Evolutionary conservation across 1,140 invertebrate genomes (phyloP).

Genomic region (Stenopsyche tienmushanensis): DNA sequence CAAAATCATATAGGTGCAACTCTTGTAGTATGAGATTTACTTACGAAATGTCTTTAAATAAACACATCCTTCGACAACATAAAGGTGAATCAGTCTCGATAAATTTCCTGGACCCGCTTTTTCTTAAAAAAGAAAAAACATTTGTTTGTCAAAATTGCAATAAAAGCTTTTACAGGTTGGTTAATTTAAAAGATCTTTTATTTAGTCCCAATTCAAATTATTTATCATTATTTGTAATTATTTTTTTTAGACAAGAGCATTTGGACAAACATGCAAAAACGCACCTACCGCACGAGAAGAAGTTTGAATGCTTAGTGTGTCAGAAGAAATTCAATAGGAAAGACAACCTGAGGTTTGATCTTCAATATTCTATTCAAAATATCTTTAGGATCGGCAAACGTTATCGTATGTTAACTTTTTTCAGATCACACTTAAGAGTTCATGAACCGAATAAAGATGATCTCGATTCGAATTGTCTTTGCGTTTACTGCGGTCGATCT

Average conservation of each 20-base stretch:
- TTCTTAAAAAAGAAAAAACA: slow-evolving; percentile 43
- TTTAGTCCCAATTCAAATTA: neutral
- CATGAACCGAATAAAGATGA: slow-evolving; percentile 45
- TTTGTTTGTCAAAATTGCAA: slow-evolving; percentile 54
- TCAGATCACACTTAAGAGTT: slow-evolving; percentile 49
- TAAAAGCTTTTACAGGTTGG: slow-evolving; percentile 54
- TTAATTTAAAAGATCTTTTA: neutral
- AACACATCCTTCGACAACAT: slow-evolving; percentile 50
- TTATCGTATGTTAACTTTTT: too few relatives aligned
- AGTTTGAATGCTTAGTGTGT: slow-evolving; percentile 56
- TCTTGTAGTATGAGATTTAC: slow-evolving; percentile 50
- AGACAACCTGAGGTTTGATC: slow-evolving; percentile 49
- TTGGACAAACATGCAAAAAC: slow-evolving; percentile 54
- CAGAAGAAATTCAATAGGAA: slow-evolving; percentile 57
- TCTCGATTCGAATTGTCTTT: slow-evolving; percentile 47
- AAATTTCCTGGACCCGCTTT: slow-evolving; percentile 45
- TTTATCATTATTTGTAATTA: neutral
- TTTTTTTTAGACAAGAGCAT: slow-evolving; percentile 49
- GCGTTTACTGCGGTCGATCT: slow-evolving; percentile 58
- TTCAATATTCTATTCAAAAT: neutral
- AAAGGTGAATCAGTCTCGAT: slow-evolving; percentile 49
- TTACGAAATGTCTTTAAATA: slow-evolving; percentile 52
- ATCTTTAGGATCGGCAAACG: too few relatives aligned
- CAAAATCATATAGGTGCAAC: slow-evolving; percentile 44
- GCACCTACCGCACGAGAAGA: slow-evolving; percentile 52